These are phyloP conservation scores for Xiphorhynchus erythropygius DNA, from an alignment of 2,797 vertebrate genomes.

Conservation along the genomic window DNA sequence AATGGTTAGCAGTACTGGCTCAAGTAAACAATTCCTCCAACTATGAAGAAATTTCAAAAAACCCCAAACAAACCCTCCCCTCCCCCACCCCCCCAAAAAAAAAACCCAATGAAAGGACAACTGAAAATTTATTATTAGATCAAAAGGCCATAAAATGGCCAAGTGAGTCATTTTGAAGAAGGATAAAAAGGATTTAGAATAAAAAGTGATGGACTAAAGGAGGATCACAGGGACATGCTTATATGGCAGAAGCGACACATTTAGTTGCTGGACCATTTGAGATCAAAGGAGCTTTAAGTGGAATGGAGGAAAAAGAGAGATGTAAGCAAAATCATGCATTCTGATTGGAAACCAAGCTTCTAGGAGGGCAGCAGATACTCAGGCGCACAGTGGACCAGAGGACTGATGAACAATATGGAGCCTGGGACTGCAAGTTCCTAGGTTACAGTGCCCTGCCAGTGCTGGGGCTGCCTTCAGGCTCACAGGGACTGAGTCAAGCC, in stretches of 20 bases:
- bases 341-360: not conserved
- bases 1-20: not conserved
- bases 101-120: not conserved
- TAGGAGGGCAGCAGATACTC: not conserved
- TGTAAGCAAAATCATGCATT: not conserved
- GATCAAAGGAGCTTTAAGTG: not conserved
- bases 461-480: not conserved
- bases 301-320: not conserved
- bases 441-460: fast-evolving
- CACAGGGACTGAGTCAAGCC: not conserved
- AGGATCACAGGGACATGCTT: not conserved
- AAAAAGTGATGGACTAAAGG: not conserved
- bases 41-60: not conserved
- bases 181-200: not conserved
- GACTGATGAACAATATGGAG: not conserved
- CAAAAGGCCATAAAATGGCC: not conserved
- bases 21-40: not conserved
- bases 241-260: not conserved
- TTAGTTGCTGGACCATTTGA: not conserved
- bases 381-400: not conserved
- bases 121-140: not conserved
- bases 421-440: not conserved
- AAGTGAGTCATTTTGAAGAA: not conserved
- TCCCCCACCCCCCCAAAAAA: too few relatives aligned
- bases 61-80: too few relatives aligned